Evolutionary conservation across 1,140 invertebrate species (phyloP).

Genomic region (Triops cancriformis): DNA sequence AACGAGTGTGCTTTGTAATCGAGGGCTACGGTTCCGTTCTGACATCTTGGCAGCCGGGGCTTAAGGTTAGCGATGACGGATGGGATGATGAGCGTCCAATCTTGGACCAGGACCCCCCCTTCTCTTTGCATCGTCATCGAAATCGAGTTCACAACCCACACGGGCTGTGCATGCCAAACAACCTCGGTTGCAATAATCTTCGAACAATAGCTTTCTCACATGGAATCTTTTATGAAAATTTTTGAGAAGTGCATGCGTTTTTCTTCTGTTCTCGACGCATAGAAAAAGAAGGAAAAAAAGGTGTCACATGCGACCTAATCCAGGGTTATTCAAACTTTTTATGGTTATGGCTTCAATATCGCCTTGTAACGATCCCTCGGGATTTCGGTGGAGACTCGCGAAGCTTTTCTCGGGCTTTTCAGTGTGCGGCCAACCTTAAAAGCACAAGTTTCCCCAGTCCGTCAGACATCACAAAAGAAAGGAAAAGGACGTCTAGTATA

Average conservation of each 20-base stretch:
- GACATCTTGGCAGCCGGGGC: neutral
- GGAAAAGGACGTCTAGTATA: neutral
- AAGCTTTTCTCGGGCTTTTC: neutral
- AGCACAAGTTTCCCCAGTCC: neutral
- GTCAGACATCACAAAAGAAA: neutral
- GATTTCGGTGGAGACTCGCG: neutral
- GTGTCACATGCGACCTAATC: constrained; percentile 4
- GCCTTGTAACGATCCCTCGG: constrained; percentile 3
- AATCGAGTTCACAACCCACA: neutral
- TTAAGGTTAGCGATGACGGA: neutral
- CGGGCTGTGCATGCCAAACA: neutral
- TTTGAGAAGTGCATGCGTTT: neutral
- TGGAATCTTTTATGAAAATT: neutral
- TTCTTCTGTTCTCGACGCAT: neutral
- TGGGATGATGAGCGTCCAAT: neutral
- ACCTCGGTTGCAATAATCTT: neutral
- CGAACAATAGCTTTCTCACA: neutral
- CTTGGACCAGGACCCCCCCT: neutral
- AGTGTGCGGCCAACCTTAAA: neutral
- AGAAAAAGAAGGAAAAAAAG: neutral
- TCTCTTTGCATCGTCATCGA: neutral
- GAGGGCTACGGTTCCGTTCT: neutral
- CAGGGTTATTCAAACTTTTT: constrained; percentile 11
- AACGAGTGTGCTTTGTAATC: neutral
- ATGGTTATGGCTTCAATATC: constrained; percentile 14